Conservation (phyloP, 2,888 invertebrate species). For the Rhimphoctona megacephalus region DNA sequence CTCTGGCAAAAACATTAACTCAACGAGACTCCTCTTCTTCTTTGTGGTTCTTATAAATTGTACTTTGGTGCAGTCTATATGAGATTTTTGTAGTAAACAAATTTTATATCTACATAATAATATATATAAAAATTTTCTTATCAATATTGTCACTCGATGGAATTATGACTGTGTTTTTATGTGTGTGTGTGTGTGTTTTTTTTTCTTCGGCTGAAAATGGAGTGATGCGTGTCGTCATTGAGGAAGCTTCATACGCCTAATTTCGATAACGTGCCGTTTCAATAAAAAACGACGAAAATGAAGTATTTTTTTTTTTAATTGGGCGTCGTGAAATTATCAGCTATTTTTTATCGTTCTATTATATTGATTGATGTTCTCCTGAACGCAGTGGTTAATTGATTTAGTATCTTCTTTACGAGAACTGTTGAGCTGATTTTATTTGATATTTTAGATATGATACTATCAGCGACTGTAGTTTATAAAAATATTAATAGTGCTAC, state of each 20-base stretch:
- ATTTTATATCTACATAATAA: slow-evolving; percentile 51
- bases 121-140: slow-evolving; percentile 64
- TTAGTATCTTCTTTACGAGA: background rate
- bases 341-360: background rate
- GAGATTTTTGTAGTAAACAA: slow-evolving; percentile 38
- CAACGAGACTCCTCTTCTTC: slow-evolving; percentile 46
- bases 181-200: background rate
- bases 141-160: slow-evolving; percentile 64
- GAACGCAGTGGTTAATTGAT: background rate
- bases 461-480: background rate
- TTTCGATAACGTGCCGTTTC: too few relatives aligned
- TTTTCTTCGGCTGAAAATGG: background rate
- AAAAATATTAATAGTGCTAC: background rate
- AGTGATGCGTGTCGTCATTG: background rate
- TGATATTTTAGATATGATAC: background rate
- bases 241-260: background rate
- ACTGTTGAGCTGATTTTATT: background rate
- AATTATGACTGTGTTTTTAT: slow-evolving; percentile 1
- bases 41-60: slow-evolving; percentile 44
- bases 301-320: too few relatives aligned
- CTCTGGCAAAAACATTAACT: background rate
- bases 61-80: slow-evolving; percentile 60
- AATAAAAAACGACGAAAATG: background rate
- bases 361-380: background rate
- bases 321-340: too few relatives aligned